Percentiles rank a stretch among this genome's conserved stretches.
Conservation (phyloP, 2,797 vertebrate species). For the Sebastiscus tertius region DNA sequence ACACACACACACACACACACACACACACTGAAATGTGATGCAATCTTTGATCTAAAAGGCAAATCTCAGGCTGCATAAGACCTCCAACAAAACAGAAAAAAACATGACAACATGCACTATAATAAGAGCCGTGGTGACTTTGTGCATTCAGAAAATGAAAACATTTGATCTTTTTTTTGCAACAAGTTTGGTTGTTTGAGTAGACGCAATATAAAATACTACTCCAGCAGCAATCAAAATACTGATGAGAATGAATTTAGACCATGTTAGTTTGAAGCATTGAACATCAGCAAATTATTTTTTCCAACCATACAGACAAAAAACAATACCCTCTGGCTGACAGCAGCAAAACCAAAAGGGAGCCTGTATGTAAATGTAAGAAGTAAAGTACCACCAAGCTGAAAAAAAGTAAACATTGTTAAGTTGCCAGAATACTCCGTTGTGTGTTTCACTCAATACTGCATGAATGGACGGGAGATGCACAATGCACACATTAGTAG, state of each 20-base stretch:
- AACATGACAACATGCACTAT: not conserved
- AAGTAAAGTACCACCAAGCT: slow-evolving; percentile 42
- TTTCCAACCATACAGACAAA: not conserved
- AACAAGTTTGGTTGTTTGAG: slow-evolving; percentile 22
- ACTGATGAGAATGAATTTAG: slow-evolving; percentile 4
- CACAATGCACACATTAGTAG: slow-evolving; percentile 26
- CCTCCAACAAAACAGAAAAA: not conserved
- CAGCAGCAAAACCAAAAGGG: slow-evolving; percentile 22
- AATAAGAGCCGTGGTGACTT: not conserved
- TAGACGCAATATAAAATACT: slow-evolving; percentile 6
- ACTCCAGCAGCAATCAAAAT: slow-evolving; percentile 32
- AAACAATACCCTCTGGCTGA: not conserved
- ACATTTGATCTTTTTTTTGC: not conserved
- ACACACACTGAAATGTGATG: slow-evolving; percentile 1
- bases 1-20: not conserved
- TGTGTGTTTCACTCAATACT: slow-evolving; percentile 32
- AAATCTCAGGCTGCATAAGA: slow-evolving; percentile 31
- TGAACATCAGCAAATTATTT: slow-evolving; percentile 9
- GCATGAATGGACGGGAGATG: slow-evolving; percentile 20
- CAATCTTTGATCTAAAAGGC: slow-evolving; percentile 21
- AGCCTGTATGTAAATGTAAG: slow-evolving; percentile 13
- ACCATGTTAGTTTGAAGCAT: slow-evolving; percentile 2
- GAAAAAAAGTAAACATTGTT: slow-evolving; percentile 40
- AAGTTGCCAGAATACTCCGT: slow-evolving; percentile 31
- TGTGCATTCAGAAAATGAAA: slow-evolving; percentile 25